phyloP scores from a whole-genome alignment of 92 coral and sea anemone genomes.

The Palythoa heliodiscus region DNA sequence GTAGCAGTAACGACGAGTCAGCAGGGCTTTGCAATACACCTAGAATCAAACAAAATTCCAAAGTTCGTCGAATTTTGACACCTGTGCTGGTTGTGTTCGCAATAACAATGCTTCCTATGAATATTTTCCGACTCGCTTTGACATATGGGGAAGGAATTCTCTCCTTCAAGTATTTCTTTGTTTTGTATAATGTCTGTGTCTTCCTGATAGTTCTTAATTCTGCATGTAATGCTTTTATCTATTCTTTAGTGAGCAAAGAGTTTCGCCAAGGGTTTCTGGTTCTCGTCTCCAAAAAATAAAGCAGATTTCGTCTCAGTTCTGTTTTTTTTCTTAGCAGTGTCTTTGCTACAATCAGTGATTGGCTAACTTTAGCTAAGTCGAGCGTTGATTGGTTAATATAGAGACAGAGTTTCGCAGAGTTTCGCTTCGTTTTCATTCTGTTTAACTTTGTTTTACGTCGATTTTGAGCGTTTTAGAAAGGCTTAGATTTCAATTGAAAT shows the following conservation, averaged over 20 bases:
- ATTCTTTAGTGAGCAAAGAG: conserved; percentile 79
- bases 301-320: too few relatives aligned
- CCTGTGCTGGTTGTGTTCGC: conserved; percentile 85
- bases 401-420: too few relatives aligned
- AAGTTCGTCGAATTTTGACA: conserved; percentile 78
- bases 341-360: too few relatives aligned
- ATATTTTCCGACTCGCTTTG: conserved; percentile 63
- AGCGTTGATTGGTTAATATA: too few relatives aligned
- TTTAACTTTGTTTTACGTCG: too few relatives aligned
- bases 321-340: too few relatives aligned
- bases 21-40: conserved; percentile 16
- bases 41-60: conserved; percentile 74
- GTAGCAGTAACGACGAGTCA: not conserved
- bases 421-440: too few relatives aligned
- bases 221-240: conserved; percentile 81
- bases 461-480: too few relatives aligned
- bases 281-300: not conserved
- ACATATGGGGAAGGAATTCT: conserved; percentile 54
- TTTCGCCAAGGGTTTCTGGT: conserved; percentile 55
- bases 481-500: too few relatives aligned
- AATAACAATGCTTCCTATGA: conserved; percentile 84
- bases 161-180: conserved; percentile 53
- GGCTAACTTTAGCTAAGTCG: too few relatives aligned
- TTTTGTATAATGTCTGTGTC: conserved; percentile 68
- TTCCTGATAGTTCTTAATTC: conserved; percentile 66